These are phyloP conservation scores for Chondrosia reniformis DNA, from an alignment of 37 sponge, comb jelly and placozoan genomes.

Conservation along the genomic window DNA sequence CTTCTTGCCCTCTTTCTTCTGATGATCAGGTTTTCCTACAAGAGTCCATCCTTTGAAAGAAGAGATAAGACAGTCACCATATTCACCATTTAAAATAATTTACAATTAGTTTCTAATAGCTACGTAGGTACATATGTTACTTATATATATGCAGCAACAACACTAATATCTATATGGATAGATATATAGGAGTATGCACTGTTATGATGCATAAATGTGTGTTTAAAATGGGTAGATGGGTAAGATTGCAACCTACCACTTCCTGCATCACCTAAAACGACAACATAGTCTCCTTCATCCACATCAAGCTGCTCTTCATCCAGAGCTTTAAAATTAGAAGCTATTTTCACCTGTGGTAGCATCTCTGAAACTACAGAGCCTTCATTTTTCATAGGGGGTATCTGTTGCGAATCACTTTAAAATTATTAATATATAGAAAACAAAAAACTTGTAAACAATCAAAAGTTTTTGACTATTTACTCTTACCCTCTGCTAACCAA, in stretches of 20 bases:
- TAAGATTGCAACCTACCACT: background rate
- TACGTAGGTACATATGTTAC: background rate
- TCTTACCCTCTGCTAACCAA: too few relatives aligned
- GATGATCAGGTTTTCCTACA: conserved; percentile 5
- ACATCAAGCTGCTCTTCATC: conserved; percentile 11
- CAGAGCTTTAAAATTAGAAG: background rate
- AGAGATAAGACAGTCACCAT: background rate
- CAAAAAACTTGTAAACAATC: too few relatives aligned
- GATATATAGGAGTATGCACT: too few relatives aligned
- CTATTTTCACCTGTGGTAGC: background rate
- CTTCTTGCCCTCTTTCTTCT: conserved; percentile 1
- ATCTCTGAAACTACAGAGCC: background rate
- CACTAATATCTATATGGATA: too few relatives aligned
- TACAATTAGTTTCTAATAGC: too few relatives aligned
- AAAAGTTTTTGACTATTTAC: too few relatives aligned
- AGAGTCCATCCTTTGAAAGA: background rate
- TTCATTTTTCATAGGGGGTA: too few relatives aligned
- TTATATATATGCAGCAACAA: background rate
- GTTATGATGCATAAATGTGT: too few relatives aligned
- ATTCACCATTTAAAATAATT: background rate
- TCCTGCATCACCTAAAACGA: background rate
- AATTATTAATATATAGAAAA: too few relatives aligned
- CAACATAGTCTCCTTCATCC: background rate
- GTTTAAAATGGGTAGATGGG: too few relatives aligned
- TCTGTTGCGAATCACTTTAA: too few relatives aligned